Base-by-base conservation (phyloP, 1,140 invertebrate species). In the Reticulitermes speratus region DNA sequence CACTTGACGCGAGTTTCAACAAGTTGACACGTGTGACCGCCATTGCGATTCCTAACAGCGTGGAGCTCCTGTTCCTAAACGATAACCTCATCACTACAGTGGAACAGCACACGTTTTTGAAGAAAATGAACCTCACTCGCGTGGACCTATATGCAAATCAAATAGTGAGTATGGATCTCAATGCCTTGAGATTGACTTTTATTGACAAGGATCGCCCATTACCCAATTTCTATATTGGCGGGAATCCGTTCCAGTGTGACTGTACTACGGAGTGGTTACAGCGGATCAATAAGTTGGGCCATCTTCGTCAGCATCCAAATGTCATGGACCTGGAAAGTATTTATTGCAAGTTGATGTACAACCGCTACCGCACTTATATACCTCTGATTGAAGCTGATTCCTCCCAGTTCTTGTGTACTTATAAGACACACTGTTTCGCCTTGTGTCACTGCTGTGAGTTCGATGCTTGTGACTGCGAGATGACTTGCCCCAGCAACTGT, bases 391-490 rank as follows among this genome's bases (percentile, higher is more conserved):
- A 97, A 88, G 95, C 97, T 12, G 94, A 96, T 90, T 93, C 96
- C 3, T 96, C 96, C 86, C 96, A 98, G 91, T 98, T 98, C 91
- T 93, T 98, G 83, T 98, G 97, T 92, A 95, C 95, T 83, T 98
- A 98, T 91, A 96, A 97, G 91, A 96, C 96, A 16, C 97, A 98
- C 89, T 98, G 97, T 92, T 98, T 98, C 90, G 95, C 96, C 8
- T 93, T 98, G 75, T 98, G 97, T 89, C 97, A 98, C 90, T 98
- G 97, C 92, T 98, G 97, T 91, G 97, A 98, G 91, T 98, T 97
- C 91, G 97, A 98, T 90, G 97, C 97, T 84, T 98, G 97, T 92
- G 97, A 98, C 92, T 98, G 97, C 92, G 96, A 98, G 93, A 98
- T 98, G 97, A 97, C 96, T 84, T 98, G 97, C 90, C 97, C 97